These are phyloP conservation scores for Drosophila anomalipes DNA, from an alignment of 2,888 invertebrate genomes.

Conservation along the genomic window DNA sequence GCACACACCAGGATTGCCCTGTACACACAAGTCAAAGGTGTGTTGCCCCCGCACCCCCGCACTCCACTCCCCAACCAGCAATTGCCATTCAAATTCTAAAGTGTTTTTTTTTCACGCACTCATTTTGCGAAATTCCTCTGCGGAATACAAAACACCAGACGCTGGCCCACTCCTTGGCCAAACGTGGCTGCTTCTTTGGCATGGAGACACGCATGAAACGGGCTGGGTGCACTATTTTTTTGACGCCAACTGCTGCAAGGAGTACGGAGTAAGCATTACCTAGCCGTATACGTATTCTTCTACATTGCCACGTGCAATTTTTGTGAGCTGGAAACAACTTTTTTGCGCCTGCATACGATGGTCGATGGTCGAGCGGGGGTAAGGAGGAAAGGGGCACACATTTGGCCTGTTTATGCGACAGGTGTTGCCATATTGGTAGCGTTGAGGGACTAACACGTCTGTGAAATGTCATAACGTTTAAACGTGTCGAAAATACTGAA, in stretches of 20 bases:
- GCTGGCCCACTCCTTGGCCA: slow-evolving; percentile 2
- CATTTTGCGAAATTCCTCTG: slow-evolving; percentile 57
- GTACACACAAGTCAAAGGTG: slow-evolving; percentile 38
- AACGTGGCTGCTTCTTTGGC: slow-evolving; percentile 6
- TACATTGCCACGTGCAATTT: slow-evolving; percentile 55
- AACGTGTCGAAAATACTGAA: slow-evolving; percentile 79
- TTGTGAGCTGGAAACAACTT: slow-evolving; percentile 48
- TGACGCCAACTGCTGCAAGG: slow-evolving; percentile 13
- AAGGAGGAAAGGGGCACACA: slow-evolving; percentile 12
- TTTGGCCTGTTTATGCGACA: slow-evolving; percentile 68
- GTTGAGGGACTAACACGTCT: slow-evolving; percentile 77
- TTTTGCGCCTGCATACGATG: slow-evolving; percentile 21
- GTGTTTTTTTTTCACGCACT: slow-evolving; percentile 81
- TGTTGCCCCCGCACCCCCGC: background rate
- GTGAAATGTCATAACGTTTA: slow-evolving; percentile 83
- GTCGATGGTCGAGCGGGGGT: background rate
- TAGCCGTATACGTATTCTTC: slow-evolving; percentile 23
- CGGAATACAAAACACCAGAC: slow-evolving; percentile 68
- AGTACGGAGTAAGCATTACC: slow-evolving; percentile 1
- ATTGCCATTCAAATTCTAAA: slow-evolving; percentile 82
- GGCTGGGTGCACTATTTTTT: slow-evolving; percentile 36
- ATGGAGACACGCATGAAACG: slow-evolving; percentile 8
- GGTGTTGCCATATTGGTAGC: slow-evolving; percentile 75
- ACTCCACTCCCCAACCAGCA: slow-evolving; percentile 22
- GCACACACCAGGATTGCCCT: slow-evolving; percentile 25